Conservation (phyloP, 2,888 invertebrate genomes). For the Stictocephala bisonia region DNA sequence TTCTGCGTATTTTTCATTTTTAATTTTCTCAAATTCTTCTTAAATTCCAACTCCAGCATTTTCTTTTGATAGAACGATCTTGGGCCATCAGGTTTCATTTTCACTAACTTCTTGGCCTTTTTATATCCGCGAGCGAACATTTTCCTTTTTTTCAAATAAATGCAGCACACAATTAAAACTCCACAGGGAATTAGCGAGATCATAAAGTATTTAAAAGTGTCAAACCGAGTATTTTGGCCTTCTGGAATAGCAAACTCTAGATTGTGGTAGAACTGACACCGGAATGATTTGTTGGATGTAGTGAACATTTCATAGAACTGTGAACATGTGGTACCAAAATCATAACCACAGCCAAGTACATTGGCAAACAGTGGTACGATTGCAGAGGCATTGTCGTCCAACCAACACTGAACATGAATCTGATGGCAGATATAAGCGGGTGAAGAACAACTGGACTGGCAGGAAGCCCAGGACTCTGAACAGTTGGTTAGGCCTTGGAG, state of each 20-base stretch:
- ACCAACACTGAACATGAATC: constrained; percentile 57
- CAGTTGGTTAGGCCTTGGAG: constrained; percentile 60
- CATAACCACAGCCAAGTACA: constrained; percentile 36
- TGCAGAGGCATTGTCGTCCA: constrained; percentile 18
- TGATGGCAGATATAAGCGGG: constrained; percentile 60
- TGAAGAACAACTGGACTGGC: constrained; percentile 62
- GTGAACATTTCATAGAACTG: constrained; percentile 35
- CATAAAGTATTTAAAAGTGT: constrained; percentile 32
- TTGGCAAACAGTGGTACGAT: constrained; percentile 34
- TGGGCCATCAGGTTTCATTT: constrained; percentile 39
- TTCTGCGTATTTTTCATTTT: constrained; percentile 44
- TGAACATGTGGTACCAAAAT: constrained; percentile 8
- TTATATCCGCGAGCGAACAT: constrained; percentile 43
- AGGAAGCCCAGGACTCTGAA: constrained; percentile 62
- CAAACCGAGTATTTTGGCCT: constrained; percentile 1
- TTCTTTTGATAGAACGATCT: constrained; percentile 53
- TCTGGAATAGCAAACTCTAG: constrained; percentile 28
- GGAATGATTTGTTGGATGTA: constrained; percentile 1
- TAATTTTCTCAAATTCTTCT: constrained; percentile 45
- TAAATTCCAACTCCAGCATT: constrained; percentile 52
- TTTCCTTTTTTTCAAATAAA: constrained; percentile 45
- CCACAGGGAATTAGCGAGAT: constrained; percentile 43
- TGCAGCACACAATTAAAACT: constrained; percentile 27
- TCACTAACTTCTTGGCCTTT: constrained; percentile 35
- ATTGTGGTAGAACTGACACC: constrained; percentile 19